Evolutionary conservation across 2,888 invertebrate species (phyloP), one percentile per base, ranked within the genome.

Genomic region (Drosophila bunnanda): DNA sequence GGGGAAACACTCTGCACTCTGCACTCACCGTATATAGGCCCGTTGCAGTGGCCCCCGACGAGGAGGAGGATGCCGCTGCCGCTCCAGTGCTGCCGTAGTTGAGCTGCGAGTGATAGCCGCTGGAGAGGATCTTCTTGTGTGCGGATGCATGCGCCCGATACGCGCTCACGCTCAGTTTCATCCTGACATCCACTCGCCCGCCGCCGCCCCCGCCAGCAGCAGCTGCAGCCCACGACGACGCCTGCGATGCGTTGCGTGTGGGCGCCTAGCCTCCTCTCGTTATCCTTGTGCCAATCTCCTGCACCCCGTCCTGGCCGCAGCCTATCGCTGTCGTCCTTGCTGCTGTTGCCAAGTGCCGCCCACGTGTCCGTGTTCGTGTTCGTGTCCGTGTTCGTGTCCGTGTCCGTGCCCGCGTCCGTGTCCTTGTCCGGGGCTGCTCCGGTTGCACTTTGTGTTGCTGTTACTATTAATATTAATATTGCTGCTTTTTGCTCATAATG

Each of bases 131-230:
- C 93, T 97, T 97, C 93, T 96, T 96, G 93, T 97, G 96, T 92
- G 97, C 97, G 80, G 96, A 96, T 92, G 97, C 96, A 93, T 97
- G 97, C 91, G 97, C 97, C 92, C 97, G 95, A 93, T 96, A 97
- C 90, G 97, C 97, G 90, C 96, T 96, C 90, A 97, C 97, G 93
- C 96, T 96, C 91, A 97, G 94, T 95, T 97, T 97, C 97, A 97
- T 97, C 90, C 80, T 86, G 78, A 78, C 89, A 82, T 82, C 74
- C 82, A 82, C 82, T 79, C 82, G 50, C 65, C 52, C 7, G 4
- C 34, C 44, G 13, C 38, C 34, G n/a, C 52, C 59, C 59, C 48
- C 30, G 32, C 30, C 30, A 32, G 20, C 50, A 46, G 32, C 50
- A 46, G 30, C 30, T 17, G 48, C 48, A 17, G 48, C 48, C 17